Evolutionary conservation across 2,797 vertebrate genomes (phyloP).

Genomic region (Leptodactylus fallax): DNA sequence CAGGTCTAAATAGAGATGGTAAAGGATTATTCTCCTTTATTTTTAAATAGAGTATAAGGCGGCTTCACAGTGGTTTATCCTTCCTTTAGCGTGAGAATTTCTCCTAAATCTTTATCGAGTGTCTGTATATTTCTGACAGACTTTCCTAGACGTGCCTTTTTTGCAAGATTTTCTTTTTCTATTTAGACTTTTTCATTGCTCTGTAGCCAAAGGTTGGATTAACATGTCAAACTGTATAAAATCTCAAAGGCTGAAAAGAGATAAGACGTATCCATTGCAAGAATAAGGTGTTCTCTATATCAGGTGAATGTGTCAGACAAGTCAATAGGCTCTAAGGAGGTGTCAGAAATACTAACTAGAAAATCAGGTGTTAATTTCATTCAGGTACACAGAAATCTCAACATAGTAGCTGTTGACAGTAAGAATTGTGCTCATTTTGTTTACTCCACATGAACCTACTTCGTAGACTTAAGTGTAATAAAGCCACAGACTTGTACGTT

Average conservation of each 20-base stretch:
- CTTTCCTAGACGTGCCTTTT: constrained; percentile 53
- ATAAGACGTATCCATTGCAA: constrained; percentile 36
- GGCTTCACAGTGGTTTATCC: background rate
- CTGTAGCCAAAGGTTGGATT: constrained; percentile 56
- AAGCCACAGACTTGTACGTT: background rate
- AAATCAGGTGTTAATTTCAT: constrained; percentile 67
- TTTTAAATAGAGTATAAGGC: background rate
- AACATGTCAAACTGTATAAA: constrained; percentile 44
- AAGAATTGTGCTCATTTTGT: constrained; percentile 44
- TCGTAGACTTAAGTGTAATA: background rate
- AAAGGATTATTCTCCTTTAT: too few relatives aligned
- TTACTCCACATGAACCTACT: constrained; percentile 33
- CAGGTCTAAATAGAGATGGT: too few relatives aligned
- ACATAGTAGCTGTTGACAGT: constrained; percentile 45
- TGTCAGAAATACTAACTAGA: constrained; percentile 62
- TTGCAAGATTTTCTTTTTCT: background rate
- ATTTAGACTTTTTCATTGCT: constrained; percentile 19
- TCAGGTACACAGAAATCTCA: constrained; percentile 55
- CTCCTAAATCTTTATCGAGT: background rate
- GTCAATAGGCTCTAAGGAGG: constrained; percentile 65
- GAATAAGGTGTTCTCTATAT: constrained; percentile 59
- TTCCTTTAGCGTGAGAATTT: constrained; percentile 8
- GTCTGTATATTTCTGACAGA: constrained; percentile 33
- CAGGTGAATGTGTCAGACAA: constrained; percentile 64
- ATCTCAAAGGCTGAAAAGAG: constrained; percentile 43